Evolutionary conservation across 2,888 invertebrate species (phyloP).

Genomic region (Xestia xanthographa): DNA sequence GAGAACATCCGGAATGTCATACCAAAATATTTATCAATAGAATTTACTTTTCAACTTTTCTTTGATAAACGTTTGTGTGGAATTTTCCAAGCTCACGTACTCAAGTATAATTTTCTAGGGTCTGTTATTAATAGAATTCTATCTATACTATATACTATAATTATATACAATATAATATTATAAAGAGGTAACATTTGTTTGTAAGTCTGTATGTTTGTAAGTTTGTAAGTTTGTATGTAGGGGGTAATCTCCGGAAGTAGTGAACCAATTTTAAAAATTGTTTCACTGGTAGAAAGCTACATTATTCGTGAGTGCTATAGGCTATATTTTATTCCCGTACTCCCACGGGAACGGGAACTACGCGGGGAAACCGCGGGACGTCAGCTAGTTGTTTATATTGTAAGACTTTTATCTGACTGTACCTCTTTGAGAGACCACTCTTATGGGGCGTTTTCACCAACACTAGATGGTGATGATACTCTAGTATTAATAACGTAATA

Average conservation of each 20-base stretch:
- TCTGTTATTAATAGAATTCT: background rate
- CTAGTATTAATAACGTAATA: background rate
- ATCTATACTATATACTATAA: too few species aligned
- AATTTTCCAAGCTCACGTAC: background rate
- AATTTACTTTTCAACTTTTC: conserved; percentile 2
- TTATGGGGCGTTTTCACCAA: background rate
- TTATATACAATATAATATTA: too few species aligned
- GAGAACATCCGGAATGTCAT: conserved; percentile 8
- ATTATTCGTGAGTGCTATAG: too few species aligned
- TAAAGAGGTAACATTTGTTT: too few species aligned
- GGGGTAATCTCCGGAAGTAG: too few species aligned
- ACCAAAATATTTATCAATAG: conserved; percentile 12
- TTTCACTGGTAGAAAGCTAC: too few species aligned
- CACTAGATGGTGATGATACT: background rate
- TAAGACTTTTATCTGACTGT: background rate
- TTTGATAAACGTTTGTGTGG: background rate
- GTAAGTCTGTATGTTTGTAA: too few species aligned
- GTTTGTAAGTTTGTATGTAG: too few species aligned
- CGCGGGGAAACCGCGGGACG: too few species aligned
- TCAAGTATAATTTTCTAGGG: background rate
- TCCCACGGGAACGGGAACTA: too few species aligned
- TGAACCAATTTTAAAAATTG: too few species aligned
- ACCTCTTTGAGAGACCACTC: background rate
- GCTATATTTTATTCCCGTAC: too few species aligned
- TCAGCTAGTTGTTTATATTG: background rate